Conservation (phyloP, 2,888 invertebrate genomes). For the Apotomis turbidana region DNA sequence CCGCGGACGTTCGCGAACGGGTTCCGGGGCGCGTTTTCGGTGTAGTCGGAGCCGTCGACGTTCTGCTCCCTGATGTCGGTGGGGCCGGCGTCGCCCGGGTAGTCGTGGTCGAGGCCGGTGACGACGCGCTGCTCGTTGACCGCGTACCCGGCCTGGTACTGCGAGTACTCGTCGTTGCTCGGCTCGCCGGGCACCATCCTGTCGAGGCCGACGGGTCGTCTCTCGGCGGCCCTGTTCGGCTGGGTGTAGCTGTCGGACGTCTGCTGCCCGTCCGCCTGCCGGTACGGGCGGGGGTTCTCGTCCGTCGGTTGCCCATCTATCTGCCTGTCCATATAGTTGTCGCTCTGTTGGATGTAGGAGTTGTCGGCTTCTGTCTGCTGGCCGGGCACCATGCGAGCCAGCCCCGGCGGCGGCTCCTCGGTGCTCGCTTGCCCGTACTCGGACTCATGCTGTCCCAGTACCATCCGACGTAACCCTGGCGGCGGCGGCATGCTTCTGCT, state of each 20-base stretch:
- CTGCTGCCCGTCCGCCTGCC: constrained; percentile 76
- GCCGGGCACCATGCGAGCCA: constrained; percentile 81
- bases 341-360: constrained; percentile 66
- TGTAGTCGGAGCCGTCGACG: constrained; percentile 76
- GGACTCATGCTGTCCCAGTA: constrained; percentile 86
- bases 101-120: constrained; percentile 81
- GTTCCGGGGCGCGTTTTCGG: constrained; percentile 63
- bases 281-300: constrained; percentile 63
- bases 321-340: constrained; percentile 74
- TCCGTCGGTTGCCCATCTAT: constrained; percentile 75
- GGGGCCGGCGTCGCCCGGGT: constrained; percentile 61
- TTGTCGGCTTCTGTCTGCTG: constrained; percentile 74
- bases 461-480: constrained; percentile 86
- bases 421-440: constrained; percentile 71
- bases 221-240: constrained; percentile 58
- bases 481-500: constrained; percentile 82
- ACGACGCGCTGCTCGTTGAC: constrained; percentile 78
- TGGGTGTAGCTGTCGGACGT: constrained; percentile 67
- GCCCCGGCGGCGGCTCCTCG: constrained; percentile 81
- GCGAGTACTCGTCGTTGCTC: constrained; percentile 75
- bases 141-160: constrained; percentile 67
- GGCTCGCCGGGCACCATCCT: constrained; percentile 86
- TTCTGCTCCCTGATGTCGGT: constrained; percentile 72
- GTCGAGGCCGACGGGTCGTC: constrained; percentile 82
- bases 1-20: constrained; percentile 62